These are phyloP conservation scores for Anastrepha obliqua DNA, from an alignment of 1,140 invertebrate species.

Conservation along the genomic window DNA sequence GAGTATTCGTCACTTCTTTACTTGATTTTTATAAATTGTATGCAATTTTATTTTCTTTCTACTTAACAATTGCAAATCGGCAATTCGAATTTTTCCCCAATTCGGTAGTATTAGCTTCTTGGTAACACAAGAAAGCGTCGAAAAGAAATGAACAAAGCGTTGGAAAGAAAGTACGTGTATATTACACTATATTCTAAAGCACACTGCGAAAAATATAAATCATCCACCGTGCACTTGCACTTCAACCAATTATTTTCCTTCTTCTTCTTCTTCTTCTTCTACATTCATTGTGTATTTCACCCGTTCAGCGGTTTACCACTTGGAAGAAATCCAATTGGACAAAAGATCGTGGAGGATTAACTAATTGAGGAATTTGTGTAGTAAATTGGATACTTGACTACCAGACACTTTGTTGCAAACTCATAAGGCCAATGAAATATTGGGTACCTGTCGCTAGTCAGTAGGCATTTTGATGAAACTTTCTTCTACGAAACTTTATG, in stretches of 20 bases:
- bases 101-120: neutral
- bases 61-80: neutral
- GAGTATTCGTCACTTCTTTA: conserved; percentile 9
- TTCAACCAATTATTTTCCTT: neutral
- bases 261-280: conserved; percentile 15
- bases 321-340: neutral
- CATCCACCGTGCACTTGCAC: conserved; percentile 16
- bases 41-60: neutral
- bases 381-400: too few relatives aligned
- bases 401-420: too few relatives aligned
- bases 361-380: too few relatives aligned
- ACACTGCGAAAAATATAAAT: conserved; percentile 46
- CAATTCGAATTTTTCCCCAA: neutral
- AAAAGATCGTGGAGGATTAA: too few relatives aligned
- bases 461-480: too few relatives aligned
- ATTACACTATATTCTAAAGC: conserved; percentile 29
- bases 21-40: neutral
- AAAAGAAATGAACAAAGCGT: conserved; percentile 9
- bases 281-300: neutral
- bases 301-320: neutral
- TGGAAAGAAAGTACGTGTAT: conserved; percentile 19
- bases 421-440: too few relatives aligned
- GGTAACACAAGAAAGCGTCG: conserved; percentile 12
- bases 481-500: too few relatives aligned
- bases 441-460: too few relatives aligned